Evolutionary conservation across 2,888 invertebrate genomes (phyloP).

Genomic region (Apoderus coryli): DNA sequence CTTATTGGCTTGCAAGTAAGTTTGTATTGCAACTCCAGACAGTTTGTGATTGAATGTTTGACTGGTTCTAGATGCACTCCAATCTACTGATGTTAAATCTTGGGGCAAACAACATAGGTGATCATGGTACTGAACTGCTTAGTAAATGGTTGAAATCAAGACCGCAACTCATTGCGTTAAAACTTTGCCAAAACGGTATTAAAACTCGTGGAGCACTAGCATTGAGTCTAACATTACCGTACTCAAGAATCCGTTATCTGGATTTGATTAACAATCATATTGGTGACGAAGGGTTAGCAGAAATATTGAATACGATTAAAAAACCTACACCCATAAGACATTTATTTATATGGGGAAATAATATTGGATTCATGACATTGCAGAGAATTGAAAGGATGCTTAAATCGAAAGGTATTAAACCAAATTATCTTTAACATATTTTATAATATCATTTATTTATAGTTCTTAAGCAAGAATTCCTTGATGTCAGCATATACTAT

Average conservation of each 20-base stretch:
- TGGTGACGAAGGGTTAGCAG: conserved; percentile 36
- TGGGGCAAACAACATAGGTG: conserved; percentile 43
- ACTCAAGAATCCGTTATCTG: conserved; percentile 40
- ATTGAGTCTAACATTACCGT: conserved; percentile 36
- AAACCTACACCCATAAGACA: conserved; percentile 34
- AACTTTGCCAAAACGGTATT: conserved; percentile 42
- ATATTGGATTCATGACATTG: conserved; percentile 21
- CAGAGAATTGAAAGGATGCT: conserved; percentile 33
- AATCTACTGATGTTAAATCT: conserved; percentile 43
- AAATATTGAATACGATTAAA: conserved; percentile 40
- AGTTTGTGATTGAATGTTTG: too few relatives aligned
- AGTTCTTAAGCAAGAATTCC: conserved; percentile 30
- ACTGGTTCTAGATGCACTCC: conserved; percentile 35
- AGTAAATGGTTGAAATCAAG: conserved; percentile 37
- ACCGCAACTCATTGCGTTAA: conserved; percentile 37
- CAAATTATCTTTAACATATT: too few relatives aligned
- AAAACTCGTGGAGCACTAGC: conserved; percentile 41
- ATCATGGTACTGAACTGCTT: conserved; percentile 40
- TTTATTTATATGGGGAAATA: conserved; percentile 34
- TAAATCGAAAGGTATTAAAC: too few relatives aligned
- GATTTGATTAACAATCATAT: conserved; percentile 44
- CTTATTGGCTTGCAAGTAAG: too few relatives aligned
- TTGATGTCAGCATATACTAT: conserved; percentile 33
- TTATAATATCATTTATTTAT: too few relatives aligned
- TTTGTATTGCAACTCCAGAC: too few relatives aligned